Conservation (phyloP, 2,797 vertebrate genomes). For the Parotocinclus haroldoi region DNA sequence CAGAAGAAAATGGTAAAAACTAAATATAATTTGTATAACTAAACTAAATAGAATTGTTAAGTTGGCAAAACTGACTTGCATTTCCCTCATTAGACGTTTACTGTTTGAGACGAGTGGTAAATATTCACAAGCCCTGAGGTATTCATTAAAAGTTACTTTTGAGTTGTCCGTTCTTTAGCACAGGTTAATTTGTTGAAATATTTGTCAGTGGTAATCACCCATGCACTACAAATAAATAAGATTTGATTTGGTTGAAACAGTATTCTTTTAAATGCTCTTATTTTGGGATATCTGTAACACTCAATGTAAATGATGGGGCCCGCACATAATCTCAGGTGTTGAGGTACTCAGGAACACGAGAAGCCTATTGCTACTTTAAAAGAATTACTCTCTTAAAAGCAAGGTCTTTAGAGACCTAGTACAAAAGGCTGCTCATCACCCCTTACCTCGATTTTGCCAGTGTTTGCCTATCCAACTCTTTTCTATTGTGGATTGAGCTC, state of each 20-base stretch:
- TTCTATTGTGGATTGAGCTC: constrained; percentile 33
- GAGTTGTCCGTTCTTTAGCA: too few relatives aligned
- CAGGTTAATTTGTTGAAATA: too few relatives aligned
- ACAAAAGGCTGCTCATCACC: constrained; percentile 29
- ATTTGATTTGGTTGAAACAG: neutral
- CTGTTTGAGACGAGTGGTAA: too few relatives aligned
- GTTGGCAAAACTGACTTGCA: too few relatives aligned
- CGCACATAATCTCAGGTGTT: constrained; percentile 27
- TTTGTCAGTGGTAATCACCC: too few relatives aligned
- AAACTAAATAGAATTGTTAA: too few relatives aligned
- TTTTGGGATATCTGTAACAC: constrained; percentile 13
- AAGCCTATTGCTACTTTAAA: constrained; percentile 41
- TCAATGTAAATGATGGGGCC: constrained; percentile 15
- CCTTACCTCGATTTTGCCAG: constrained; percentile 21
- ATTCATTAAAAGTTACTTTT: too few relatives aligned
- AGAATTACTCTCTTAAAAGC: constrained; percentile 39
- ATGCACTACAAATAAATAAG: too few relatives aligned
- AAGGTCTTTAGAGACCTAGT: constrained; percentile 21
- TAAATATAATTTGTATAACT: too few relatives aligned
- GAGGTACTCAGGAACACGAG: constrained; percentile 40
- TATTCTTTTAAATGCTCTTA: neutral
- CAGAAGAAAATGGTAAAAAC: too few relatives aligned
- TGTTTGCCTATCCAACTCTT: constrained; percentile 34
- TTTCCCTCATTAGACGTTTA: too few relatives aligned
- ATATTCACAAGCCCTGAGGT: too few relatives aligned